Base-by-base conservation (phyloP, 1,140 invertebrate genomes). In the Oedothorax gibbosus region DNA sequence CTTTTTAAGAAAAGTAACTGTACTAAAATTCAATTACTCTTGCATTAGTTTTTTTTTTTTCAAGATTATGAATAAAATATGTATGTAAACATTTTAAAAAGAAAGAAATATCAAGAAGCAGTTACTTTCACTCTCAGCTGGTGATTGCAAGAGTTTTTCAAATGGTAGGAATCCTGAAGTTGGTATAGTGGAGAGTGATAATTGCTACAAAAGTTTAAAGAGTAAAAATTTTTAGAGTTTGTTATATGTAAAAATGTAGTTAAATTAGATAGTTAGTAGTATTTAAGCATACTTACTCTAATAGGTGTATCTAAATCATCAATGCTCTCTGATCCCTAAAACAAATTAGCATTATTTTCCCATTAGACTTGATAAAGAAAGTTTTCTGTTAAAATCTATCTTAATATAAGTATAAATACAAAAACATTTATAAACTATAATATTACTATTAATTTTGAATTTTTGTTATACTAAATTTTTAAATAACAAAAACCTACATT, bases 101-200 rank as follows among this genome's bases (percentile, higher is more conserved):
- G 35, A 35, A 35, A 35, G 35, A 35, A 60, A 60, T 60, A 60
- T 60, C 57, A 60, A 60, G n/a, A 60, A 60, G 9, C n/a, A 14
- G 4, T 14, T 60, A 60, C n/a, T n/a, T 60, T 60, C 57, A 60
- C 12, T 60, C n/a, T 60, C 57, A 60, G 57, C 57, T 60, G 71
- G 72, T 11, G 72, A 68, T 18, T 86, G 85, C 11, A 90, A 66
- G 7, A 90, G 83, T 79, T 89, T 88, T 72, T 90, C 90, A 56
- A 90, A 88, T 9, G 89, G 87, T 20, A 90, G 21, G 11, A 88
- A 87, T 7, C 75, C 69, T 50, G 80, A 73, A 68, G 65, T 82
- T 76, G 85, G 79, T 50, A 86, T 86, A 62, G 79, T 86, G 15
- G 71, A 12, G 14, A 86, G 72, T 62, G 85, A 86, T 35, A 62